These are phyloP conservation scores for Luperina nickerlii DNA, from an alignment of 2,888 invertebrate species.

Conservation along the genomic window DNA sequence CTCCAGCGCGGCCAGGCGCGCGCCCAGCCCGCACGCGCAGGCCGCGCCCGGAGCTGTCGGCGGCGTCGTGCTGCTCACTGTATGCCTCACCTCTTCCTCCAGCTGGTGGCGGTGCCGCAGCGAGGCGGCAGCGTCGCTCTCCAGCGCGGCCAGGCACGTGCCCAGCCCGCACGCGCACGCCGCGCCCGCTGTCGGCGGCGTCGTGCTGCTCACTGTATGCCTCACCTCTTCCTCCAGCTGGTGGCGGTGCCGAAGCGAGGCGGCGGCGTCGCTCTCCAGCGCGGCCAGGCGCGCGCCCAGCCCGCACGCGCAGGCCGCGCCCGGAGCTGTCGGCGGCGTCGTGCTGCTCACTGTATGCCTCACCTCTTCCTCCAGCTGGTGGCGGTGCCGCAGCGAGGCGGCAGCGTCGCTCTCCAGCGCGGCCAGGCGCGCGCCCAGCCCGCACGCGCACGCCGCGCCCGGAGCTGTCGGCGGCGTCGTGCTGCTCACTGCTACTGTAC, in stretches of 20 bases:
- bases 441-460: slow-evolving; percentile 79
- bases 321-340: not conserved
- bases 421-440: slow-evolving; percentile 85
- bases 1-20: slow-evolving; percentile 90
- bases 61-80: too few relatives aligned
- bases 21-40: slow-evolving; percentile 82
- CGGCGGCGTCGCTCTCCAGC: too few relatives aligned
- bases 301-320: slow-evolving; percentile 68
- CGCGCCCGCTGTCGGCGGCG: too few relatives aligned
- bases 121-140: too few relatives aligned
- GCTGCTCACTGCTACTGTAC: not conserved
- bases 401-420: slow-evolving; percentile 89
- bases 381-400: slow-evolving; percentile 71
- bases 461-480: not conserved
- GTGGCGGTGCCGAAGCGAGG: too few relatives aligned
- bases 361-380: slow-evolving; percentile 84
- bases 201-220: too few relatives aligned
- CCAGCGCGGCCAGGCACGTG: too few relatives aligned
- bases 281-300: too few relatives aligned
- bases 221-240: too few relatives aligned
- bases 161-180: slow-evolving; percentile 73
- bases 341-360: not conserved
- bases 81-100: too few relatives aligned
- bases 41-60: slow-evolving; percentile 16
- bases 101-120: too few relatives aligned